A percentile compares a stretch with the other conserved stretches of the same genome.
Conservation (phyloP, 2,888 invertebrate genomes). For the Gasteruption jaculator region DNA sequence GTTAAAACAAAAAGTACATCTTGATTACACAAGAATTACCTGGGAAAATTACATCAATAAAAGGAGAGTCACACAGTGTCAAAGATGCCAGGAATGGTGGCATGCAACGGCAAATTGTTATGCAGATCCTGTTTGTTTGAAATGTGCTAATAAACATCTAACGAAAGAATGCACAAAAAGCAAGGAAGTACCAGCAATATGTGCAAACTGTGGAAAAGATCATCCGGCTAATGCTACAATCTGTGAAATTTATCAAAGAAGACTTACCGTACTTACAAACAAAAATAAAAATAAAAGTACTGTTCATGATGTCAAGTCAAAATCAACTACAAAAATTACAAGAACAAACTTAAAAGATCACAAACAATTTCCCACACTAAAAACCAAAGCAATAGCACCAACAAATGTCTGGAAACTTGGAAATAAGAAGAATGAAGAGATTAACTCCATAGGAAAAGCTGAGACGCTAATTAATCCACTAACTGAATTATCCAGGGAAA, state of each 20-base stretch:
- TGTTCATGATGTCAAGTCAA: background rate
- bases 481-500: background rate
- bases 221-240: constrained; percentile 31
- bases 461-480: too few species aligned
- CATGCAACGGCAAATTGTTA: constrained; percentile 31
- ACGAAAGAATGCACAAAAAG: constrained; percentile 30
- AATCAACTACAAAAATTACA: background rate
- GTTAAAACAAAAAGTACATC: constrained; percentile 13
- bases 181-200: constrained; percentile 27
- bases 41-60: constrained; percentile 29
- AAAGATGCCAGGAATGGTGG: constrained; percentile 33
- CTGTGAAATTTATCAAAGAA: constrained; percentile 23
- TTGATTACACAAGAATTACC: constrained; percentile 18
- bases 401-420: too few species aligned
- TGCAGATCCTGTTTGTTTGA: constrained; percentile 28
- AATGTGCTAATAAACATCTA: constrained; percentile 29
- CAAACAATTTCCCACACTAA: constrained; percentile 5
- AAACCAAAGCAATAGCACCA: background rate
- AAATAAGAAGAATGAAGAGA: too few species aligned
- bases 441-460: too few species aligned
- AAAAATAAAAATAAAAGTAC: background rate
- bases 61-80: constrained; percentile 30
- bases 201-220: constrained; percentile 30
- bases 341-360: background rate
- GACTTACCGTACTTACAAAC: constrained; percentile 12